Evolutionary conservation across 2,888 invertebrate genomes (phyloP).

Genomic region (Lepeophtheirus nordmannii): DNA sequence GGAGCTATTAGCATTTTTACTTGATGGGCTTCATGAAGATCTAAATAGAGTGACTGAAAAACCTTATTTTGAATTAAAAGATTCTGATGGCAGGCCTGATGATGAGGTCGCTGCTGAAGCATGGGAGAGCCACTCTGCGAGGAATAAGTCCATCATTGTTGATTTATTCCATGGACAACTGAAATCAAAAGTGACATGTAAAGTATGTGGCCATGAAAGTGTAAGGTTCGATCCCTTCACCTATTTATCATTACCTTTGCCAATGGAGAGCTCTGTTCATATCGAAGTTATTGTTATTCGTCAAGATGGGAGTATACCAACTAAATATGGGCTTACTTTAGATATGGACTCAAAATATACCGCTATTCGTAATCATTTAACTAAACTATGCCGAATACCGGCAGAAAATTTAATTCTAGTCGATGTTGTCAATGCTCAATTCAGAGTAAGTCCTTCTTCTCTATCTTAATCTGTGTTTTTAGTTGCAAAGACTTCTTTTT

Average conservation of each 20-base stretch:
- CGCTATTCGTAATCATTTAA: conserved; percentile 55
- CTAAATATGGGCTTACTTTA: conserved; percentile 65
- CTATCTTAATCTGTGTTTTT: background rate
- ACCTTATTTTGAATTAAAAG: conserved; percentile 55
- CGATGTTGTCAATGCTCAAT: conserved; percentile 29
- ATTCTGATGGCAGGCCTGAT: conserved; percentile 60
- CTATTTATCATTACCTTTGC: conserved; percentile 70
- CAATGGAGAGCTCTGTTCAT: conserved; percentile 68
- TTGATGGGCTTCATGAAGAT: conserved; percentile 83
- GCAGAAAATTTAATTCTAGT: conserved; percentile 30
- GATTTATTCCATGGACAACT: conserved; percentile 83
- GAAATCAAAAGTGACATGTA: conserved; percentile 69
- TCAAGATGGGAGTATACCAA: conserved; percentile 64
- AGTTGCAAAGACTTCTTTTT: background rate
- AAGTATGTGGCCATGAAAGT: conserved; percentile 62
- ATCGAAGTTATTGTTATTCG: conserved; percentile 52
- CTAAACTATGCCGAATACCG: conserved; percentile 31
- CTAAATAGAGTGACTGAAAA: conserved; percentile 60
- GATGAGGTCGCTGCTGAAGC: conserved; percentile 46
- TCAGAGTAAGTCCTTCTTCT: conserved; percentile 20
- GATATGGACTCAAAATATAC: conserved; percentile 64
- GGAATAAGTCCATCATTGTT: conserved; percentile 72
- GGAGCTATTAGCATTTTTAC: conserved; percentile 74
- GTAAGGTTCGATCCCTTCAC: conserved; percentile 85
- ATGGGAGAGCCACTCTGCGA: conserved; percentile 63